Evolutionary conservation across 1,140 invertebrate species (phyloP), one percentile per base, ranked within the genome.

Genomic region (Halictus rubicundus): DNA sequence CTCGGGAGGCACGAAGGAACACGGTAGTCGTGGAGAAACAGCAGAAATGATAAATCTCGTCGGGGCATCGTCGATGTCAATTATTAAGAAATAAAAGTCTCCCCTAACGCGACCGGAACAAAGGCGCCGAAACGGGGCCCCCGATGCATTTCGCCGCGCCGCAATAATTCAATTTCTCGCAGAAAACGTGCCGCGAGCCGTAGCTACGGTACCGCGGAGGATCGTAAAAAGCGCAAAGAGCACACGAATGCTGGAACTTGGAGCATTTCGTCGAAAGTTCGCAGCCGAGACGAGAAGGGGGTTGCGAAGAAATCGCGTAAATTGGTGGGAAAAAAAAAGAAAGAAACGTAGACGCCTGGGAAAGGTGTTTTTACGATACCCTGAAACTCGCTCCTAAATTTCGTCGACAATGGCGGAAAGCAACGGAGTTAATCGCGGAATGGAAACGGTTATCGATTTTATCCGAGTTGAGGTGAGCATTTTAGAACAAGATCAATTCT

Each of bases 151-250:
- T 49, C 46, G 46, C 16, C 19, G 52, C 19, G 52, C 1, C 19
- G 61, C 19, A 21, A 65, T 73, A 73, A 73, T 73, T 78, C 69
- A 78, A 73, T 78, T 73, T 72, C 61, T 32, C 19, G 49, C 37
- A 2, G 25, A 14, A 32, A 8, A n/a, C 42, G 49, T n/a, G 75
- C 57, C 16, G 25, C 65, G 25, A 77, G 37, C 5, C 19, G 27
- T 6, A 19, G 19, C 10, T n/a, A 42, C 39, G 39, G 39, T 32
- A 5, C 37, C 19, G 1, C 2, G 27, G 21, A 19, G n/a, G 9
- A 39, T 54, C 2, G 59, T 54, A 37, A 71, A 64, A 69, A 49
- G 61, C n/a, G 25, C 14, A 25, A 37, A 39, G 25, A 16, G n/a
- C 19, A 27, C 5, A 42, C 14, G 27, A 25, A 23, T 9, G 23